phyloP scores from a whole-genome alignment of 2,888 invertebrate species.

The Salpingus planirostris region DNA sequence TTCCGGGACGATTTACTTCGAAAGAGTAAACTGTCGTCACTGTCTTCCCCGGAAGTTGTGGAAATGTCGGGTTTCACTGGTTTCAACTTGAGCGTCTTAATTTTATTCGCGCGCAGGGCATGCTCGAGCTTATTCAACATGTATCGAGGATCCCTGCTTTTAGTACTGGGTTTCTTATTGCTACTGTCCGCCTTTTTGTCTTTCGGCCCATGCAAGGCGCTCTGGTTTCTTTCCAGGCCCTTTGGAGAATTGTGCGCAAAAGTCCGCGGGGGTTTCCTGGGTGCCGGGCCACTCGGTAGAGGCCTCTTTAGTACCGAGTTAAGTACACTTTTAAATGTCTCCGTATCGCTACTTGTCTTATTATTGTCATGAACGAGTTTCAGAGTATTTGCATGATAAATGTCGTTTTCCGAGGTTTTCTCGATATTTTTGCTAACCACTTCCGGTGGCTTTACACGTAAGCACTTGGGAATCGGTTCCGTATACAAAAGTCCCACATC shows the following conservation, averaged over 20 bases:
- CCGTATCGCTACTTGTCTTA: not conserved
- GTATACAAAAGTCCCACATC: conserved; percentile 30
- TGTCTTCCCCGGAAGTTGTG: conserved; percentile 34
- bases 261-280: conserved; percentile 65
- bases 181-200: no score
- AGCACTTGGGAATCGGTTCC: conserved; percentile 34
- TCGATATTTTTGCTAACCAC: conserved; percentile 6
- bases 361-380: conserved; percentile 26
- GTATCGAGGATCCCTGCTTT: conserved; percentile 46
- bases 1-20: conserved; percentile 24
- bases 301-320: conserved; percentile 59
- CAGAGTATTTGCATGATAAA: conserved; percentile 28
- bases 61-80: conserved; percentile 3
- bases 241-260: conserved; percentile 39
- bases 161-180: conserved; percentile 5
- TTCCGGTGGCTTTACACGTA: conserved; percentile 16
- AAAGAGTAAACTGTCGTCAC: conserved; percentile 31
- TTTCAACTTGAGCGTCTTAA: no score
- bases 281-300: conserved; percentile 61
- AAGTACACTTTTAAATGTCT: conserved; percentile 47
- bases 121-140: conserved; percentile 58
- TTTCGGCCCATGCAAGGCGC: conserved; percentile 26
- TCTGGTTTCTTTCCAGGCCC: conserved; percentile 20
- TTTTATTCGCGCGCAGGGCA: conserved; percentile 46
- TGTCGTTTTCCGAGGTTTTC: no score